phyloP scores from a whole-genome alignment of 2,113 vertebrate genomes.

The Leptobrachium ailaonicum region DNA sequence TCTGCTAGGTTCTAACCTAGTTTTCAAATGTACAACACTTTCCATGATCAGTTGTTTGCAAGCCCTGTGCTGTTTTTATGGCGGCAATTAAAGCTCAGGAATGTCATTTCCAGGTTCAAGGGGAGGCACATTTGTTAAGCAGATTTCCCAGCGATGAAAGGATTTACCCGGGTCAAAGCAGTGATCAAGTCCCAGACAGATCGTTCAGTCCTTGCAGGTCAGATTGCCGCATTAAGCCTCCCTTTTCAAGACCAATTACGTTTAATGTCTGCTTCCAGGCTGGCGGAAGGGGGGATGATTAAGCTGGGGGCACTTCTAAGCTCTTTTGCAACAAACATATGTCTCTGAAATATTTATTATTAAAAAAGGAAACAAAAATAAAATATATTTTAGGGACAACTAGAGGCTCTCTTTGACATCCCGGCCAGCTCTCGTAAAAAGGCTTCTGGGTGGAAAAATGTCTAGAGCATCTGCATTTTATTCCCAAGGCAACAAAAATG shows the following conservation, averaged over 20 bases:
- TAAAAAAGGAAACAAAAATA: background rate
- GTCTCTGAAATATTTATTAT: background rate
- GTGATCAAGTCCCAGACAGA: slow-evolving; percentile 56
- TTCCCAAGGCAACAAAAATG: slow-evolving; percentile 13
- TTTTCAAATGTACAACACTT: background rate
- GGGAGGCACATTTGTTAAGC: slow-evolving; percentile 60
- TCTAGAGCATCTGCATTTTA: slow-evolving; percentile 1
- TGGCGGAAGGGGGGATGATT: slow-evolving; percentile 7
- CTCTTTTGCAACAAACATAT: slow-evolving; percentile 17
- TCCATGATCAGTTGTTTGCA: background rate
- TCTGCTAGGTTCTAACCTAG: background rate
- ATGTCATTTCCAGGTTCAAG: slow-evolving; percentile 60
- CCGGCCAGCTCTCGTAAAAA: background rate
- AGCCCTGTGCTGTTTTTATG: slow-evolving; percentile 8
- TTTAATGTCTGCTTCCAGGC: slow-evolving; percentile 32
- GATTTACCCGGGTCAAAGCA: slow-evolving; percentile 63
- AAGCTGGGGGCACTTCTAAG: slow-evolving; percentile 9
- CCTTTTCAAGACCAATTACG: slow-evolving; percentile 30
- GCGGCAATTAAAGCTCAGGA: slow-evolving; percentile 28
- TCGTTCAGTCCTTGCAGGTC: slow-evolving; percentile 57
- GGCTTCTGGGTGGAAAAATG: background rate
- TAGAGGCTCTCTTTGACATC: background rate
- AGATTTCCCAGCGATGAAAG: slow-evolving; percentile 61
- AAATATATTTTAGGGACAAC: slow-evolving; percentile 18
- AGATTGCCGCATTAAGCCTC: slow-evolving; percentile 47